phyloP scores from a whole-genome alignment of 2,113 vertebrate species.

The Gambusia holbrooki region DNA sequence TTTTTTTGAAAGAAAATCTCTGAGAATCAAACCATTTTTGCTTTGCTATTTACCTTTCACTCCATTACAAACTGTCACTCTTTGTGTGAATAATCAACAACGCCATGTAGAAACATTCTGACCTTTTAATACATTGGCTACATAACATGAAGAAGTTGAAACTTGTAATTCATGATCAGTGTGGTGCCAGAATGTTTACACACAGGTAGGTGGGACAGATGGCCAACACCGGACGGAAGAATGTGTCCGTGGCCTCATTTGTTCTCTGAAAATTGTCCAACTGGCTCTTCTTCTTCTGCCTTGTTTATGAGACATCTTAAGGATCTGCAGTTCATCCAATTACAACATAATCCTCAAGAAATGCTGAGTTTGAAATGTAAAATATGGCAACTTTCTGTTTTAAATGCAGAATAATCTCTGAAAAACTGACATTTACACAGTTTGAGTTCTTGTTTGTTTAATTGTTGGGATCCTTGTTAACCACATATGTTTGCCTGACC shows the following conservation, averaged over 20 bases:
- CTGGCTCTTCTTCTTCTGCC: constrained; percentile 32
- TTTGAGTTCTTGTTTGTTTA: background rate
- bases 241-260: constrained; percentile 30
- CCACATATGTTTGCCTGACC: background rate
- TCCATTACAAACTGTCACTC: background rate
- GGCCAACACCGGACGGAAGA: constrained; percentile 24
- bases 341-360: constrained; percentile 15
- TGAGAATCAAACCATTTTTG: background rate
- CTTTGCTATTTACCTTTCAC: background rate
- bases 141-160: background rate
- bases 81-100: background rate
- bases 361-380: background rate
- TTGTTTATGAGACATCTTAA: constrained; percentile 26
- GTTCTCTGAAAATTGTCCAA: constrained; percentile 49
- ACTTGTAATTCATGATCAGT: background rate
- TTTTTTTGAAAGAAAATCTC: background rate
- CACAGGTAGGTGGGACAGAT: constrained; percentile 38
- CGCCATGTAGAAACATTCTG: background rate
- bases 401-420: background rate
- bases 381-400: background rate
- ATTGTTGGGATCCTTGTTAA: background rate
- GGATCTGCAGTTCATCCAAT: constrained; percentile 3
- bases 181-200: background rate
- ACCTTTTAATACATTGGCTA: background rate
- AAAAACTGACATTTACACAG: background rate